These are phyloP conservation scores for Acanthacorydalis orientalis DNA, from an alignment of 2,888 invertebrate species.

Conservation along the genomic window DNA sequence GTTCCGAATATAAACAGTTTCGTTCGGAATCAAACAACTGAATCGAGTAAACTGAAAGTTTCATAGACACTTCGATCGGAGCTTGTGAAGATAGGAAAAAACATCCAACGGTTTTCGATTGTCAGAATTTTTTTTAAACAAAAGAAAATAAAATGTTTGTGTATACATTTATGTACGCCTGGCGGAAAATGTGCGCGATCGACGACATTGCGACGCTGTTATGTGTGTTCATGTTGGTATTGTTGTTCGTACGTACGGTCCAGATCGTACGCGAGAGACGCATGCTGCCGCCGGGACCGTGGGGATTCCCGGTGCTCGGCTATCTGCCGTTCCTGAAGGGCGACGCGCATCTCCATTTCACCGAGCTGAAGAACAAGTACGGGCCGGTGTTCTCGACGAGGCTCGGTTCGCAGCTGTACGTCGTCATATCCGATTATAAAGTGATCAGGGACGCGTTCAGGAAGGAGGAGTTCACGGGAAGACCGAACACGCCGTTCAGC, in stretches of 20 bases:
- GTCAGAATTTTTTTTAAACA: no score
- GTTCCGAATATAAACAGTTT: no score
- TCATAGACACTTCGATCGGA: no score
- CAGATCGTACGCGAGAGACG: slow-evolving; percentile 19
- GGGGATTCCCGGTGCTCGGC: slow-evolving; percentile 73
- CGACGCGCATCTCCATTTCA: slow-evolving; percentile 59
- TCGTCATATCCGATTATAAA: slow-evolving; percentile 75
- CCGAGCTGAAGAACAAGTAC: slow-evolving; percentile 58
- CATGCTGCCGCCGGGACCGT: slow-evolving; percentile 71
- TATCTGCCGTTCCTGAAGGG: slow-evolving; percentile 67
- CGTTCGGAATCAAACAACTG: no score
- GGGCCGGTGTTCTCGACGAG: slow-evolving; percentile 68
- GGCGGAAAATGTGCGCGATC: slow-evolving; percentile 24
- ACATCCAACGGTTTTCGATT: no score
- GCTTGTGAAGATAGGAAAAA: no score
- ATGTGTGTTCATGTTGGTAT: slow-evolving; percentile 29
- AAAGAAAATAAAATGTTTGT: slow-evolving; percentile 35
- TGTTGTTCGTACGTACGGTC: slow-evolving; percentile 24
- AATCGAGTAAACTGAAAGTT: no score
- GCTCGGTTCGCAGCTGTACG: slow-evolving; percentile 65
- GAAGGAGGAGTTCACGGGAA: slow-evolving; percentile 72
- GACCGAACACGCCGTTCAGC: slow-evolving; percentile 74
- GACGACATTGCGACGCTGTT: slow-evolving; percentile 26
- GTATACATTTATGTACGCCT: slow-evolving; percentile 29
- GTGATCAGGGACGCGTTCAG: slow-evolving; percentile 74